phyloP scores from a whole-genome alignment of 2,113 vertebrate species.

The Etheostoma spectabile region DNA sequence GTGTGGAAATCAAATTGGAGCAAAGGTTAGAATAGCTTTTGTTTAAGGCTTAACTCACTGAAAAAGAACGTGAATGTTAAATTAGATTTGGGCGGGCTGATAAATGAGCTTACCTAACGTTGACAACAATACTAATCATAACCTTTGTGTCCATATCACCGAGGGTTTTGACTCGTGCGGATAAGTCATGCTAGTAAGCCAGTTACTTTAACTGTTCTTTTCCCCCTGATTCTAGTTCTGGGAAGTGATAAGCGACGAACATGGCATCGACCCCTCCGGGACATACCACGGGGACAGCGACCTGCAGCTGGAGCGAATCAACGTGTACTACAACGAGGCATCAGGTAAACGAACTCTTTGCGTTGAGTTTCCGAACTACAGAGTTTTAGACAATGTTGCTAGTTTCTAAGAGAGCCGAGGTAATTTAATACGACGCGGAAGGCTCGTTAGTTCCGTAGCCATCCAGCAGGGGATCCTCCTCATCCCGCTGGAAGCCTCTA shows the following conservation, averaged over 20 bases:
- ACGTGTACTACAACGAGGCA: conserved; percentile 75
- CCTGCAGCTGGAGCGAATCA: conserved; percentile 74
- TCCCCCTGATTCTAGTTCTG: conserved; percentile 56
- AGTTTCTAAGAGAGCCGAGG: not conserved
- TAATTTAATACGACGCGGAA: conserved; percentile 17
- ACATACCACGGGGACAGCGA: conserved; percentile 71
- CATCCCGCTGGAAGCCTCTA: not conserved
- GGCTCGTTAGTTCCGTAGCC: not conserved
- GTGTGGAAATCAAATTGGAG: conserved; percentile 73
- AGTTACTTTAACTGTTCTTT: not conserved
- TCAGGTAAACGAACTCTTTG: conserved; percentile 46
- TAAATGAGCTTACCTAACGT: conserved; percentile 15
- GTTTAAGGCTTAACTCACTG: not conserved
- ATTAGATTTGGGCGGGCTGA: conserved; percentile 35
- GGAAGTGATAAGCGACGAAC: conserved; percentile 77
- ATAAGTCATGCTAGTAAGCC: not conserved
- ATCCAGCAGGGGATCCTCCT: conserved; percentile 24
- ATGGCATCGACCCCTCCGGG: conserved; percentile 73
- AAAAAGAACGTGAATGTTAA: not conserved
- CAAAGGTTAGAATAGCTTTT: conserved; percentile 48
- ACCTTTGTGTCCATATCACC: not conserved
- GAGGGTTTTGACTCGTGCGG: not conserved
- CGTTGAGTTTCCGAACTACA: not conserved
- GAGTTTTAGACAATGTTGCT: not conserved
- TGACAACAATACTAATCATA: conserved; percentile 27